Evolutionary conservation across 2,888 invertebrate genomes (phyloP).

Genomic region (Abscondita cerata): DNA sequence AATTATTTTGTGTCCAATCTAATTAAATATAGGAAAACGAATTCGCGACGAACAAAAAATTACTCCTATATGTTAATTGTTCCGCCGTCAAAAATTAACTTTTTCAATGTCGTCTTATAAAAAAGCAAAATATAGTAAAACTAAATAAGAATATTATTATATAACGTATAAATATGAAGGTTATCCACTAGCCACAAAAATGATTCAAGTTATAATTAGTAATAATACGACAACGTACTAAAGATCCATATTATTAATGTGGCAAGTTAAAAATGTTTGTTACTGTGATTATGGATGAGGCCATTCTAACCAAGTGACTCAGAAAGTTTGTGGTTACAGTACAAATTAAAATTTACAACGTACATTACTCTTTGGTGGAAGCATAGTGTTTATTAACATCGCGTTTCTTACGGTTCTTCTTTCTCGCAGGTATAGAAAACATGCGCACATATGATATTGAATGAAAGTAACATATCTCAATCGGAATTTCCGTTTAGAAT

Average conservation of each 20-base stretch:
- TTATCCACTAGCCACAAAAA: slow-evolving; percentile 9
- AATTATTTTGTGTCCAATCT: no score
- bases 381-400: no score
- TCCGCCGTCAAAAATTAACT: no score
- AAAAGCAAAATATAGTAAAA: neutral
- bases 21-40: no score
- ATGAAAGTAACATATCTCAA: no score
- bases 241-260: slow-evolving; percentile 2
- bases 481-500: no score
- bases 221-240: slow-evolving; percentile 7
- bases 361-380: no score
- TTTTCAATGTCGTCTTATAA: slow-evolving; percentile 1
- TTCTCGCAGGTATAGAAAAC: no score
- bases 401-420: no score
- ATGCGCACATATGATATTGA: no score
- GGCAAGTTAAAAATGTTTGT: slow-evolving; percentile 6
- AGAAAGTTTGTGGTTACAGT: slow-evolving; percentile 7
- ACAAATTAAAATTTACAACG: neutral
- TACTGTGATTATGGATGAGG: slow-evolving; percentile 9
- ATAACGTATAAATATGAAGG: neutral
- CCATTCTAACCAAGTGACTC: slow-evolving; percentile 11
- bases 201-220: slow-evolving; percentile 11
- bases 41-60: no score
- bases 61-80: no score
- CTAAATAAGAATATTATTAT: neutral